Conservation (phyloP, 2,888 invertebrate species). For the Conistra vaccinii region DNA sequence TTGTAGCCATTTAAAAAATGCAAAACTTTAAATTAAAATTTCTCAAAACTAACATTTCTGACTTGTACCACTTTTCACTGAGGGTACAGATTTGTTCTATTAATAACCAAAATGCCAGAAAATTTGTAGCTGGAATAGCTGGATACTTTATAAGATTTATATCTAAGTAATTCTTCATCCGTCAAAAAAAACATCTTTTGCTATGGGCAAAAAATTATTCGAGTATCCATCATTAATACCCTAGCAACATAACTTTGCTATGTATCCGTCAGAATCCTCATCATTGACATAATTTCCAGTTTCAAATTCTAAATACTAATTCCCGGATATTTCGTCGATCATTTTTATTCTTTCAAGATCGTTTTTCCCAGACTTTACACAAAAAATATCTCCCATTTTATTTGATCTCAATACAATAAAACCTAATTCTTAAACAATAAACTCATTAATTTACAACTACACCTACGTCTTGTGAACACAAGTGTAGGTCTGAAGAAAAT, state of each 20-base stretch:
- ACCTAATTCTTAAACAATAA: conserved; percentile 12
- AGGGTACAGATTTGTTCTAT: too few relatives aligned
- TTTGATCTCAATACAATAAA: conserved; percentile 14
- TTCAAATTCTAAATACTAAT: neutral
- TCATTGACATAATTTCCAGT: neutral
- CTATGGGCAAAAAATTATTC: neutral
- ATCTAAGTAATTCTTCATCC: too few relatives aligned
- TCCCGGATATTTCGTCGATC: neutral
- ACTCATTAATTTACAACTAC: conserved; percentile 6
- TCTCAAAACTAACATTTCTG: too few relatives aligned
- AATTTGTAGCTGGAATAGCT: too few relatives aligned
- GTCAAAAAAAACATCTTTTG: neutral
- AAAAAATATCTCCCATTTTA: neutral
- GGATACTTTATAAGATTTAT: too few relatives aligned
- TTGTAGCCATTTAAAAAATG: too few relatives aligned
- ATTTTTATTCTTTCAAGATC: neutral
- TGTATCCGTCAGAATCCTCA: neutral
- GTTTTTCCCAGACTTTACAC: neutral
- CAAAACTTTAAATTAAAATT: too few relatives aligned
- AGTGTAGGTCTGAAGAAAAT: conserved; percentile 2
- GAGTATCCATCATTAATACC: neutral
- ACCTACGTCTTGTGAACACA: conserved; percentile 23
- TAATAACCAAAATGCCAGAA: neutral
- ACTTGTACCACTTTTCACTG: too few relatives aligned
- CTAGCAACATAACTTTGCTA: neutral